Conservation (phyloP, 2,888 invertebrate genomes). For the Nineta flava region DNA sequence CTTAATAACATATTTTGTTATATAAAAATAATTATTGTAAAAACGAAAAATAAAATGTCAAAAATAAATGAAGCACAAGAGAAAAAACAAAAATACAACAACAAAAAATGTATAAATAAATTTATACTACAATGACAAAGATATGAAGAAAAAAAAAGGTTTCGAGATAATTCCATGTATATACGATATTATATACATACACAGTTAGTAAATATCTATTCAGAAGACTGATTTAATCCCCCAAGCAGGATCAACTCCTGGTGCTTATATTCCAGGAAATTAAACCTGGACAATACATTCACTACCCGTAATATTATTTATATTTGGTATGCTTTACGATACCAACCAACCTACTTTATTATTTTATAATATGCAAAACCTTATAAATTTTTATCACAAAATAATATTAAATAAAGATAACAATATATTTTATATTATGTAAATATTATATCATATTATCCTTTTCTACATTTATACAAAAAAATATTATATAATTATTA, state of each 20-base stretch:
- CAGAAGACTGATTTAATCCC: conserved; percentile 5
- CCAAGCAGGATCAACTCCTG: neutral
- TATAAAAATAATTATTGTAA: too few relatives aligned
- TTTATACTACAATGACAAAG: neutral
- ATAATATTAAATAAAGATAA: too few relatives aligned
- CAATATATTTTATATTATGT: too few relatives aligned
- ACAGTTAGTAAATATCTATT: conserved; percentile 2
- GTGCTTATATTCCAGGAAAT: conserved; percentile 1
- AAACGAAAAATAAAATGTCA: neutral
- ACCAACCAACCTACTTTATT: too few relatives aligned
- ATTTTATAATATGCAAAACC: too few relatives aligned
- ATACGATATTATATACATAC: neutral
- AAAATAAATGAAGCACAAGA: neutral
- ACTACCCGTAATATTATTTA: neutral
- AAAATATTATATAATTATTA: too few relatives aligned
- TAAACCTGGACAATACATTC: conserved; percentile 1
- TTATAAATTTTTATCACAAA: too few relatives aligned
- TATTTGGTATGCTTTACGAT: too few relatives aligned
- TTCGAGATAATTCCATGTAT: neutral
- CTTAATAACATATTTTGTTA: too few relatives aligned
- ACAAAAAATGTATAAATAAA: neutral
- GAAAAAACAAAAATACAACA: neutral
- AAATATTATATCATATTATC: too few relatives aligned
- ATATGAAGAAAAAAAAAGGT: neutral
- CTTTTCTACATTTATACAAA: too few relatives aligned